Percentiles rank a stretch among this genome's conserved stretches.
These are phyloP conservation scores for Grammomys surdaster DNA, from an alignment of 2,113 vertebrate genomes.

Conservation along the genomic window DNA sequence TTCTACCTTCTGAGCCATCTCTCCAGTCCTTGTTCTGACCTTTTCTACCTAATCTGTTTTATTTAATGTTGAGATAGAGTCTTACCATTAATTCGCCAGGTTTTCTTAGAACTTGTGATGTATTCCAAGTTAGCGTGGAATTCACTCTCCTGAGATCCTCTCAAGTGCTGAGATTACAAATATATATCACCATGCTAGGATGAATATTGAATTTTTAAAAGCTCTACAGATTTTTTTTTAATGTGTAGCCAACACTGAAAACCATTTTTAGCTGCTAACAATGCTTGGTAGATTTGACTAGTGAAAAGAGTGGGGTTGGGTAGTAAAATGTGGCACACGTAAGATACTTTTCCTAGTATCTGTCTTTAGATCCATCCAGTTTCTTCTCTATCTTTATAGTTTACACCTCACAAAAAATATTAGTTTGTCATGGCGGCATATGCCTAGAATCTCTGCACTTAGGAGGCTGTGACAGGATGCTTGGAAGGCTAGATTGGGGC, in stretches of 20 bases:
- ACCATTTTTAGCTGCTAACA: not conserved
- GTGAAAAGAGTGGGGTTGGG: too few species aligned
- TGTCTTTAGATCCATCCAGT: not conserved
- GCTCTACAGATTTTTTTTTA: not conserved
- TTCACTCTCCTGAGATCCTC: not conserved
- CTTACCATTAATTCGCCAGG: not conserved
- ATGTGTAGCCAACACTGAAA: conserved; percentile 22
- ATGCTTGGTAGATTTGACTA: conserved; percentile 16
- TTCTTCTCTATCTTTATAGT: conserved; percentile 17
- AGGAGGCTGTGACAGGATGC: not conserved
- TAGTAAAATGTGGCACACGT: not conserved
- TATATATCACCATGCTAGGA: not conserved
- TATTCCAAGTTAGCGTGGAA: not conserved
- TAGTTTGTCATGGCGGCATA: not conserved
- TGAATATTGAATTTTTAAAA: conserved; percentile 20
- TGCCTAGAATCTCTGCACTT: not conserved
- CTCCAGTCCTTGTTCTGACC: not conserved
- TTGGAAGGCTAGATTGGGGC: not conserved
- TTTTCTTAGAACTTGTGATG: not conserved
- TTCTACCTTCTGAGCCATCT: not conserved
- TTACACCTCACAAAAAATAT: not conserved
- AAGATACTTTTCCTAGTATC: not conserved
- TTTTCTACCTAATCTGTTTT: not conserved
- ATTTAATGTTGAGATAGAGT: not conserved
- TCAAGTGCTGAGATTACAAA: not conserved